Conservation (phyloP, 2,888 invertebrate species). For the Xanthostigma xanthostigma region DNA sequence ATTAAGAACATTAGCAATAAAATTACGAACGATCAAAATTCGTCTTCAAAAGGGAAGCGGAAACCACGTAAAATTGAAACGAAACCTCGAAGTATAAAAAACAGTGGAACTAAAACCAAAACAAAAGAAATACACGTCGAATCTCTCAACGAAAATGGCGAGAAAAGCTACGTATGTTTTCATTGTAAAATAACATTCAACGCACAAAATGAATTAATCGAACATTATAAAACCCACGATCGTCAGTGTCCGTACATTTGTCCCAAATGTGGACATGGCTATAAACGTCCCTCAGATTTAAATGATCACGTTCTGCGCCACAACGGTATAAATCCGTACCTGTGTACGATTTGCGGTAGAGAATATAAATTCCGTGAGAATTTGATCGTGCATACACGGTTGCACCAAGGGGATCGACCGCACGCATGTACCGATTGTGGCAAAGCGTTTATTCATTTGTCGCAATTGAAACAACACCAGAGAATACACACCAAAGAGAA, state of each 20-base stretch:
- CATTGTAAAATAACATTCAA: too few species aligned
- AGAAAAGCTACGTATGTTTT: too few species aligned
- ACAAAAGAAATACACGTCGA: too few species aligned
- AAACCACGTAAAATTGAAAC: too few species aligned
- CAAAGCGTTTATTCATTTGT: constrained; percentile 15
- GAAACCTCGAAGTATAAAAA: too few species aligned
- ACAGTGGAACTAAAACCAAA: too few species aligned
- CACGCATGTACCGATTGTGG: constrained; percentile 15
- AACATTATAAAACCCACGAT: constrained; percentile 9
- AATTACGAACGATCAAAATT: too few species aligned
- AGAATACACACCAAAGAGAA: constrained; percentile 12
- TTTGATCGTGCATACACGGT: constrained; percentile 10
- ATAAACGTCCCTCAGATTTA: constrained; percentile 15
- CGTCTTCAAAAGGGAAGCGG: too few species aligned
- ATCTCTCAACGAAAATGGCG: too few species aligned
- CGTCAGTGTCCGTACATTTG: constrained; percentile 14
- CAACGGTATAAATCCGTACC: constrained; percentile 14
- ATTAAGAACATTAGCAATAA: too few species aligned
- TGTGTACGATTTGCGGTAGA: constrained; percentile 17
- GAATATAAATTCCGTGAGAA: constrained; percentile 11
- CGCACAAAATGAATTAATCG: too few species aligned
- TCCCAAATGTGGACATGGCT: constrained; percentile 13
- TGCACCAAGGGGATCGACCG: constrained; percentile 16
- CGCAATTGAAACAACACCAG: constrained; percentile 15
- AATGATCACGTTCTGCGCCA: constrained; percentile 15